Conservation (phyloP, 2,113 vertebrate genomes). For the Cottus gobio region DNA sequence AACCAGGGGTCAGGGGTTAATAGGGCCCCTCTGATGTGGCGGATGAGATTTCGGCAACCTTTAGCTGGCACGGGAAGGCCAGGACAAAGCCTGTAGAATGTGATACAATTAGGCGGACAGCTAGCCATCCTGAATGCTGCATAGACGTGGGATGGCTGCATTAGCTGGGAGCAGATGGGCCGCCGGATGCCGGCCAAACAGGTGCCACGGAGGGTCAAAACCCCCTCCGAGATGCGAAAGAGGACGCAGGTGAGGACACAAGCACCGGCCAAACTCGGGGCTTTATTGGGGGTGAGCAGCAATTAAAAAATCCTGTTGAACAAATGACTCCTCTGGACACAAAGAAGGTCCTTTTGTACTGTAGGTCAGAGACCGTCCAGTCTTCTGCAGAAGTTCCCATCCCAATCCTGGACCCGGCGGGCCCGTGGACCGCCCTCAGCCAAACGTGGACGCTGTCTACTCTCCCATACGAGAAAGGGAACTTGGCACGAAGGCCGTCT, state of each 20-base stretch:
- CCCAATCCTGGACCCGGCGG: conserved; percentile 31
- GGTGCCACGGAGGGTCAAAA: conserved; percentile 66
- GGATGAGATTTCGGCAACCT: conserved; percentile 94
- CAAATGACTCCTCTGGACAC: conserved; percentile 67
- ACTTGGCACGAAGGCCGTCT: conserved; percentile 54
- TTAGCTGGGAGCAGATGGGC: conserved; percentile 86
- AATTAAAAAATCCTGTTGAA: conserved; percentile 76
- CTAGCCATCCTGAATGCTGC: conserved; percentile 84
- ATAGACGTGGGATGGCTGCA: conserved; percentile 83
- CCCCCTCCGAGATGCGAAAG: conserved; percentile 52
- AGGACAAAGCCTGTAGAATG: conserved; percentile 92
- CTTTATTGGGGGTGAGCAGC: conserved; percentile 55
- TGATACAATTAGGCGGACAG: conserved; percentile 96
- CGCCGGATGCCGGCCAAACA: conserved; percentile 81
- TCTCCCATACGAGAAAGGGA: conserved; percentile 55
- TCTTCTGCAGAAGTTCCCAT: conserved; percentile 57
- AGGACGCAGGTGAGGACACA: conserved; percentile 74
- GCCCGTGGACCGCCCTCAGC: conserved; percentile 41
- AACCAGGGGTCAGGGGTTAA: conserved; percentile 93
- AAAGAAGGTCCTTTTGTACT: conserved; percentile 70
- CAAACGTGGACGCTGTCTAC: conserved; percentile 53
- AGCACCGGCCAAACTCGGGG: conserved; percentile 49
- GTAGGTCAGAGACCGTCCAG: conserved; percentile 68
- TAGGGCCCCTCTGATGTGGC: conserved; percentile 91
- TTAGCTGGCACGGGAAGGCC: conserved; percentile 85